Base-by-base conservation (phyloP, 2,113 vertebrate species). In the Esox niger region DNA sequence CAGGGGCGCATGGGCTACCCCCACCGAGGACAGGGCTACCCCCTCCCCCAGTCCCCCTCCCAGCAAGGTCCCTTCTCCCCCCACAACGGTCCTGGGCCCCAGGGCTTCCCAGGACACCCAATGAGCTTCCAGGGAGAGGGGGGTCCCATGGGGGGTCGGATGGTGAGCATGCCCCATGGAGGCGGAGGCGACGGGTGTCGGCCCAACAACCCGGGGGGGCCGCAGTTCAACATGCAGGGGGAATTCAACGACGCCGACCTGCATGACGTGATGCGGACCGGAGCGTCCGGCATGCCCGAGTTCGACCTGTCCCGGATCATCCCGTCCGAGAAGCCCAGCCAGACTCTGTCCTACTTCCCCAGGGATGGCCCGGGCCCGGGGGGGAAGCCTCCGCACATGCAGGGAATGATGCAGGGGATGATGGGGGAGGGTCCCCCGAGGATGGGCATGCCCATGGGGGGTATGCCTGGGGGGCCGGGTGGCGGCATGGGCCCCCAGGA, bases 261-360 rank as follows among this genome's bases (percentile, higher is more conserved):
- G 81, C 97, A 99, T 71, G 97, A 99, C 83, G 97, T 99, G 80
- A 98, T 99, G 89, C 93, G 97, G 57, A 95, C 95, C 0, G 96
- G 97, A 80, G 97, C 96, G 21, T 95, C 96, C 0, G 97, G 97
- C 57, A 98, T 99, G 68, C 97, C 97, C 0, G 97, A 98, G 85
- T 99, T 99, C n/a, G 97, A 99, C 77, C 92, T 99, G 60, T 99
- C 97, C 70, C 92, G 97, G 83, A 99, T 99, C 86, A 98, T 99
- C 78, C 97, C 97, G 0, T 98, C 97, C 0, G 97, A 99, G 90
- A 99, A 99, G 87, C 97, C 97, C 17, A 99, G 97, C 90, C 97
- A 99, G 93, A 99, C 97, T 79, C 91, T 99, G 87, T 97, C 98
- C 76, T 99, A 99, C 89, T 99, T 98, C 86, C 97, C 97, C 78